Percentiles rank a stretch among this genome's conserved stretches.
phyloP scores from a whole-genome alignment of 2,797 vertebrate genomes.

The Peromyscus melanophrys region DNA sequence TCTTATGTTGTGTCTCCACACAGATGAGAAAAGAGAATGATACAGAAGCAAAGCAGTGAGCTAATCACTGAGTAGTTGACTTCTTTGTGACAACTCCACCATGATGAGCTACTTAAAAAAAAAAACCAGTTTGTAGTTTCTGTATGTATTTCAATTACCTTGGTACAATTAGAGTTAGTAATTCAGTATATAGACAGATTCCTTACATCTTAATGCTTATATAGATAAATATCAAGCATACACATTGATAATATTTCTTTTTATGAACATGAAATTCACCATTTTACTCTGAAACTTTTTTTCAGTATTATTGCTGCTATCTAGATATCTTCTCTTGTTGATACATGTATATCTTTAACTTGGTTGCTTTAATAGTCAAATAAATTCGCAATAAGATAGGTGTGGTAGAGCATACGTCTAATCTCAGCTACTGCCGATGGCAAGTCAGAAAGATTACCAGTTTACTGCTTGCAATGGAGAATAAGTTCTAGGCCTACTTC shows the following conservation, averaged over 20 bases:
- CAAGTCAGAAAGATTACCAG: neutral
- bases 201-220: neutral
- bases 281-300: constrained; percentile 37
- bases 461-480: neutral
- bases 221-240: neutral
- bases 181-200: neutral
- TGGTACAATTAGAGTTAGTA: neutral
- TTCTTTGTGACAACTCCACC: neutral
- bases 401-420: no score
- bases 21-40: constrained; percentile 17
- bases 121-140: neutral
- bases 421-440: neutral
- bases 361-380: constrained; percentile 10
- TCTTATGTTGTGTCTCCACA: neutral
- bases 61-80: neutral
- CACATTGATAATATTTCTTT: neutral
- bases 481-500: neutral
- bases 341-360: neutral
- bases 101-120: neutral
- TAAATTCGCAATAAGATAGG: neutral
- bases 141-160: neutral
- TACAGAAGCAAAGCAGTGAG: neutral
- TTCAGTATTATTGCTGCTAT: neutral
- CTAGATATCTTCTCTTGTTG: neutral
- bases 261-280: neutral